Conservation (phyloP, 2,113 vertebrate genomes). For the Chrysemys picta region DNA sequence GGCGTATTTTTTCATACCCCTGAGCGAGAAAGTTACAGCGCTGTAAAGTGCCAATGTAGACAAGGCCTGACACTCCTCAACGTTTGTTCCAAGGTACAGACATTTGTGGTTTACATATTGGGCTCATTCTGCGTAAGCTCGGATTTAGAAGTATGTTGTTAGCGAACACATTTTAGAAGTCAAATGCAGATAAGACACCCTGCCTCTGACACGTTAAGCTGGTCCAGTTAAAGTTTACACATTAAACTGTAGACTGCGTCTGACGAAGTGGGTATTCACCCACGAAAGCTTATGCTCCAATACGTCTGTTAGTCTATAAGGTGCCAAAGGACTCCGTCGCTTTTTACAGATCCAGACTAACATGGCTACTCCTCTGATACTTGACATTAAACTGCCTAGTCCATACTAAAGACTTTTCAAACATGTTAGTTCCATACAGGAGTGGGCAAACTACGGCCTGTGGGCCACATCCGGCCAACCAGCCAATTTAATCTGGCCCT, state of each 20-base stretch:
- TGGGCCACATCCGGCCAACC: too few species aligned
- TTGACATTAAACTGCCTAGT: background rate
- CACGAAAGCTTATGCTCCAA: too few species aligned
- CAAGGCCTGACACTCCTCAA: background rate
- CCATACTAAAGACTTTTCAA: background rate
- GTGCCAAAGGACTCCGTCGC: too few species aligned
- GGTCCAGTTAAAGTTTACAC: background rate
- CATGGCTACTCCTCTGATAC: too few species aligned
- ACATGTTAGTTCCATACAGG: background rate
- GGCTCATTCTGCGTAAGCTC: background rate
- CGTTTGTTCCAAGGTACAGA: background rate
- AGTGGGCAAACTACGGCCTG: too few species aligned
- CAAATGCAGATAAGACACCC: background rate
- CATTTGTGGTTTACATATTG: background rate
- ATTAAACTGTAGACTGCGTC: background rate
- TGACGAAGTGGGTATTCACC: too few species aligned
- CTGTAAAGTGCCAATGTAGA: background rate
- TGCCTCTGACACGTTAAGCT: background rate
- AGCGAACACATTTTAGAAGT: background rate
- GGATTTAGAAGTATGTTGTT: background rate
- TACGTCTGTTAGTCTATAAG: too few species aligned
- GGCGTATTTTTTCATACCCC: too few species aligned
- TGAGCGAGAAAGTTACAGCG: too few species aligned
- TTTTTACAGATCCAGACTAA: too few species aligned
- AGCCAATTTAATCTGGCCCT: too few species aligned